Conservation (phyloP, 2,888 invertebrate species). For the Artemia sinica region DNA sequence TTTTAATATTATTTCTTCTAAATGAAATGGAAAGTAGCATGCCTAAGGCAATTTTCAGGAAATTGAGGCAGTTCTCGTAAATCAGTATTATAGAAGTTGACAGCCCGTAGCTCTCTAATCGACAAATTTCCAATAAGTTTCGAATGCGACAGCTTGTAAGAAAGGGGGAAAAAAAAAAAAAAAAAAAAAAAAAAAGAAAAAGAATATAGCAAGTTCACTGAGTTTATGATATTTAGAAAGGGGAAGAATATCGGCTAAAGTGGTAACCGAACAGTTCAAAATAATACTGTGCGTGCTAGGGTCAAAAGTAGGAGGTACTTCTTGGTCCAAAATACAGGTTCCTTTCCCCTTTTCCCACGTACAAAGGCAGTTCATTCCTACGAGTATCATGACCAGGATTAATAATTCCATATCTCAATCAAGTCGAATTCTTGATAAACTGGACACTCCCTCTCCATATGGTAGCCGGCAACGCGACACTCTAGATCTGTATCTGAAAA, state of each 20-base stretch:
- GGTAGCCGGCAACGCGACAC: too few species aligned
- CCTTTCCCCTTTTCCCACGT: background rate
- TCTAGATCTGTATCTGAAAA: too few species aligned
- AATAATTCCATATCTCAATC: too few species aligned
- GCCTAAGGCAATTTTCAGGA: slow-evolving; percentile 13
- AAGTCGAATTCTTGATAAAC: too few species aligned
- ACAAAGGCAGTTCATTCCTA: slow-evolving; percentile 4
- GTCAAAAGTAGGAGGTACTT: slow-evolving; percentile 1
- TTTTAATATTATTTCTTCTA: slow-evolving; percentile 2
- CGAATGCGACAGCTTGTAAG: slow-evolving; percentile 7
- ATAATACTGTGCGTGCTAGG: background rate
- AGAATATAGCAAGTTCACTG: slow-evolving; percentile 1
- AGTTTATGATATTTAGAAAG: background rate
- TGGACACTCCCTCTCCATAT: too few species aligned
- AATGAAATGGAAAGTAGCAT: slow-evolving; percentile 8
- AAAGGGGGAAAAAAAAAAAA: too few species aligned
- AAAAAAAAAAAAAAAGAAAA: too few species aligned
- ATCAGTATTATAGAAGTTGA: background rate
- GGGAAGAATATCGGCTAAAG: background rate
- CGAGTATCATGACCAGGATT: too few species aligned
- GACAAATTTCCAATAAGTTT: slow-evolving; percentile 13
- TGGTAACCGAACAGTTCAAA: background rate
- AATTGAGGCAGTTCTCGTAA: background rate
- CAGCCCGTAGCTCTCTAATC: background rate
- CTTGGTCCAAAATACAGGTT: background rate